A percentile compares a stretch with the other conserved stretches of the same genome.
phyloP scores from a whole-genome alignment of 2,113 vertebrate genomes.

The Macroglossus sobrinus region DNA sequence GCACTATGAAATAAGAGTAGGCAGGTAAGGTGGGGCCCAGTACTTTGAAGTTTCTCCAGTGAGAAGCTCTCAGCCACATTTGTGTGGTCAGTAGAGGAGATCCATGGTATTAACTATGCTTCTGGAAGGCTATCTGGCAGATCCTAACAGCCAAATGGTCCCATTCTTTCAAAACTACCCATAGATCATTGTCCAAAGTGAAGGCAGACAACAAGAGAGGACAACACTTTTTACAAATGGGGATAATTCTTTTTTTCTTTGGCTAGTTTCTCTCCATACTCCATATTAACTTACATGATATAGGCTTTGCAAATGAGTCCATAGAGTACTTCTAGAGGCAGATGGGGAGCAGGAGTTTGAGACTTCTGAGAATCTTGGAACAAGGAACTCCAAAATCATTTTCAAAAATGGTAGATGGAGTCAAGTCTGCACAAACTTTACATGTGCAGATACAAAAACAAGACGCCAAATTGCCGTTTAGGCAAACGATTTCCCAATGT shows the following conservation, averaged over 20 bases:
- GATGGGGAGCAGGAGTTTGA: background rate
- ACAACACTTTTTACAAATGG: background rate
- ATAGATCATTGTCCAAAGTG: background rate
- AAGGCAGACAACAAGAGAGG: background rate
- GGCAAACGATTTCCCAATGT: background rate
- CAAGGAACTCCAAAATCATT: background rate
- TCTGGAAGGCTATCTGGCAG: background rate
- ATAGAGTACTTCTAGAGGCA: background rate
- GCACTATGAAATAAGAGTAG: background rate
- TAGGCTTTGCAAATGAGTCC: background rate
- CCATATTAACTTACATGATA: background rate
- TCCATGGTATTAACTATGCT: background rate
- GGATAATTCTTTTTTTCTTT: background rate
- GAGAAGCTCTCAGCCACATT: background rate
- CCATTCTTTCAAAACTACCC: background rate
- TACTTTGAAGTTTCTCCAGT: background rate
- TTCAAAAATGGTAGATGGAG: background rate
- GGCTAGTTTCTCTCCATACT: background rate
- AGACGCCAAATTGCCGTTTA: background rate
- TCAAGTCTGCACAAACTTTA: background rate
- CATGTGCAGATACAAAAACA: background rate
- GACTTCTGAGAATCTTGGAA: background rate
- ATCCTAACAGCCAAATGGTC: background rate
- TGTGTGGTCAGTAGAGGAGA: background rate
- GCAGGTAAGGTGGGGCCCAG: background rate